A percentile compares a stretch with the other conserved stretches of the same genome.
These are phyloP conservation scores for Oscheius sp. DNA, from an alignment of 1,140 invertebrate genomes.

Conservation along the genomic window DNA sequence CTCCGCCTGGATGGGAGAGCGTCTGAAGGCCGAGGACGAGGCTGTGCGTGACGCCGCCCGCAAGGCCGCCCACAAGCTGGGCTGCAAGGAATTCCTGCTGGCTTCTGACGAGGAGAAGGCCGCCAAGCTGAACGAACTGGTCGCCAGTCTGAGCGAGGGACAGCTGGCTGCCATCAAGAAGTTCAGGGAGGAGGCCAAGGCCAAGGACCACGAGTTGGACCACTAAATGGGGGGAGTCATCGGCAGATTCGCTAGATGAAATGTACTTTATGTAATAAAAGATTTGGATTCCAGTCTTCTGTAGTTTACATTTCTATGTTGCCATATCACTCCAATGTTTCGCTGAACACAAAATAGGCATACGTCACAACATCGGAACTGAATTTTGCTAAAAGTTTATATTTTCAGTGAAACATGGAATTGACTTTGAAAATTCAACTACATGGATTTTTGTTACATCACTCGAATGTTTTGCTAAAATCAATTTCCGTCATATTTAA, in stretches of 20 bases:
- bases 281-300: too few species aligned
- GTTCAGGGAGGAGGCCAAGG: slow-evolving; percentile 4
- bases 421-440: too few species aligned
- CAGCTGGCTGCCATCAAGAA: neutral
- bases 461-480: too few species aligned
- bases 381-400: too few species aligned
- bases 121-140: neutral
- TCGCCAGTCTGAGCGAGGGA: neutral
- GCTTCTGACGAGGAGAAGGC: neutral
- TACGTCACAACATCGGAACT: too few species aligned
- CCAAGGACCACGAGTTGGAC: neutral
- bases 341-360: too few species aligned
- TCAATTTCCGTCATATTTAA: too few species aligned
- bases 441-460: too few species aligned
- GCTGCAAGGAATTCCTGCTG: neutral
- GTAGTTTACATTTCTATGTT: too few species aligned
- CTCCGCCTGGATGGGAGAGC: neutral
- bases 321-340: too few species aligned
- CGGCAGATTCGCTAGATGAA: too few species aligned
- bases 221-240: neutral
- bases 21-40: neutral
- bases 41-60: neutral
- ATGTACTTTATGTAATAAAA: neutral
- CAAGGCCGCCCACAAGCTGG: neutral
- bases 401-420: too few species aligned